Percentiles rank a stretch among this genome's conserved stretches.
These are phyloP conservation scores for Chloroclysta siterata DNA, from an alignment of 2,888 invertebrate genomes.

Conservation along the genomic window DNA sequence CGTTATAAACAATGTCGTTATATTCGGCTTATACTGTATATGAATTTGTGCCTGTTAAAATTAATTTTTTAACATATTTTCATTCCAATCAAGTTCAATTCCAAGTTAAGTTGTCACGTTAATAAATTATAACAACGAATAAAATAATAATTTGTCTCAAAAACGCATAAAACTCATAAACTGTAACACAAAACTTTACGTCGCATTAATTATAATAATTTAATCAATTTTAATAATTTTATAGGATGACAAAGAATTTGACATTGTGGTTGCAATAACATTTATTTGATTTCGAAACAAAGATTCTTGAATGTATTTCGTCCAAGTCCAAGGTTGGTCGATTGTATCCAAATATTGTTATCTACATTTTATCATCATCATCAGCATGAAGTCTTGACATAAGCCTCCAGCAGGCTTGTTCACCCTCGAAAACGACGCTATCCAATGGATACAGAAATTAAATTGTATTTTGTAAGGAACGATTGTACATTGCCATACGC, in stretches of 20 bases:
- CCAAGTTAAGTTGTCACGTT: not conserved
- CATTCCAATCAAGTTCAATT: not conserved
- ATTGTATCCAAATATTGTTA: not conserved
- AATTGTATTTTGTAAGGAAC: too few relatives aligned
- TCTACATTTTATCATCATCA: not conserved
- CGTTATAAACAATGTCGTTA: too few relatives aligned
- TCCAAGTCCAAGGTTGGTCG: conserved; percentile 40
- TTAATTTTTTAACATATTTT: not conserved
- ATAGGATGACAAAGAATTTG: conserved; percentile 31
- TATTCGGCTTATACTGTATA: too few relatives aligned
- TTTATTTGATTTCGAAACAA: conserved; percentile 30
- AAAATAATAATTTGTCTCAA: conserved; percentile 18
- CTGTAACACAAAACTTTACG: conserved; percentile 30
- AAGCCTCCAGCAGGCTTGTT: too few relatives aligned
- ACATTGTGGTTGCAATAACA: conserved; percentile 39
- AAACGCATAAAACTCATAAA: conserved; percentile 25
- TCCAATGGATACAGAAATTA: too few relatives aligned
- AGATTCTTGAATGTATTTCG: conserved; percentile 35
- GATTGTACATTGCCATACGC: too few relatives aligned
- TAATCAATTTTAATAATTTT: conserved; percentile 34
- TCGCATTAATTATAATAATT: conserved; percentile 31
- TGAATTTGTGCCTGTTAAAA: too few relatives aligned
- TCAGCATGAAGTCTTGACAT: too few relatives aligned
- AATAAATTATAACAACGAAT: conserved; percentile 6
- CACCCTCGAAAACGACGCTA: too few relatives aligned